Conservation (phyloP, 2,113 vertebrate species). For the Rhinolophus ferrumequinum region DNA sequence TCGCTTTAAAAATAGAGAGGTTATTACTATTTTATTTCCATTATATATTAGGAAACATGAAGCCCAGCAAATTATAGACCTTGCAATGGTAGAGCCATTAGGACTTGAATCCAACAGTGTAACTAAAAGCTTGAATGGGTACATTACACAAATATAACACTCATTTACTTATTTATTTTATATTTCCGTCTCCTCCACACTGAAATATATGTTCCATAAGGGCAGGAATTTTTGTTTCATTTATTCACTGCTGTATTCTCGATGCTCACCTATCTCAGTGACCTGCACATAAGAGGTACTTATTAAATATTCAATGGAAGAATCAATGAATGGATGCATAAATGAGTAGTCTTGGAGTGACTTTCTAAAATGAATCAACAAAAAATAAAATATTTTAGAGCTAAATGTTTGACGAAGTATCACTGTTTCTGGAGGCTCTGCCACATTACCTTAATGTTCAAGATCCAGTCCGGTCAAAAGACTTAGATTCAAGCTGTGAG, state of each 20-base stretch:
- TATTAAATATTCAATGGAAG: neutral
- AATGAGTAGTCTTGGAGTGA: neutral
- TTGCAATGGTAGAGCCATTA: neutral
- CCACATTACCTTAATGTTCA: neutral
- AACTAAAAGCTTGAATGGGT: neutral
- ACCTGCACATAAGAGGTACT: neutral
- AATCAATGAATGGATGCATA: neutral
- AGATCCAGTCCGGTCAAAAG: neutral
- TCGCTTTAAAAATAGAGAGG: neutral
- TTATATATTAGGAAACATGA: neutral
- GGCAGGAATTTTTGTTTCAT: neutral
- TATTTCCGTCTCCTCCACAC: neutral
- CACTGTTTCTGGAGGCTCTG: neutral
- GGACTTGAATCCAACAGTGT: neutral
- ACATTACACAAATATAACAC: neutral
- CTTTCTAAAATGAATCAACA: neutral
- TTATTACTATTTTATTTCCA: neutral
- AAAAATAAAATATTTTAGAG: conserved; percentile 10
- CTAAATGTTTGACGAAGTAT: neutral
- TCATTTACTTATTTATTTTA: neutral
- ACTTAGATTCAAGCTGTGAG: neutral
- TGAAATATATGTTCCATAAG: neutral
- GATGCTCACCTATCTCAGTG: neutral
- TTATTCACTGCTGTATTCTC: neutral
- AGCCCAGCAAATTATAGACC: neutral